These are phyloP conservation scores for Melanerpes aurifrons DNA, from an alignment of 2,113 vertebrate species.

Conservation along the genomic window DNA sequence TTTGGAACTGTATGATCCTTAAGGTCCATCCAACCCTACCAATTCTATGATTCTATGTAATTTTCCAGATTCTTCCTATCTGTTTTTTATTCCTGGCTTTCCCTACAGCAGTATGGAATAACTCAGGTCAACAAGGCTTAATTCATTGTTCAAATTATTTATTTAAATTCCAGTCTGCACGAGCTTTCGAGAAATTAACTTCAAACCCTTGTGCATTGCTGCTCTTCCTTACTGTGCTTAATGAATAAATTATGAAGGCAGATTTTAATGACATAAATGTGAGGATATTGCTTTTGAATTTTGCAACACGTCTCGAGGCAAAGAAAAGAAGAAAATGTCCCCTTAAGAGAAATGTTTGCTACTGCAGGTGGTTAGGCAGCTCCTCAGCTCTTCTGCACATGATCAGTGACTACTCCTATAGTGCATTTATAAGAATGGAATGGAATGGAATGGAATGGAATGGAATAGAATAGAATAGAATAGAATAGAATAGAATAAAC, in stretches of 20 bases:
- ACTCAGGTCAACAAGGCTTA: not conserved
- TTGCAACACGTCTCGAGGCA: not conserved
- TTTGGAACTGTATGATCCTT: too few relatives aligned
- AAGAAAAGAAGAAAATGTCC: not conserved
- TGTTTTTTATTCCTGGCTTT: not conserved
- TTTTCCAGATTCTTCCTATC: not conserved
- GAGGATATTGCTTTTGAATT: slow-evolving; percentile 19
- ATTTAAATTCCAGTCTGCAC: not conserved
- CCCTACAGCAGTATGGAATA: not conserved
- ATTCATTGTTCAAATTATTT: not conserved
- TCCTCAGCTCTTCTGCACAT: not conserved
- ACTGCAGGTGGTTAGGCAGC: not conserved
- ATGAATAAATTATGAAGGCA: slow-evolving; percentile 8
- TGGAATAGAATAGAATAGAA: too few relatives aligned
- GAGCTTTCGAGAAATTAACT: not conserved
- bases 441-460: too few relatives aligned
- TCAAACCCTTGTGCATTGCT: not conserved
- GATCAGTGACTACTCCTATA: not conserved
- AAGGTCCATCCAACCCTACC: too few relatives aligned
- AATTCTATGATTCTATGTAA: too few relatives aligned
- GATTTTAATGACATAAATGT: not conserved
- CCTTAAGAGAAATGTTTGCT: not conserved
- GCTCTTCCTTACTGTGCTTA: not conserved
- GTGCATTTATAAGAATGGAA: not conserved
- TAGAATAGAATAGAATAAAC: too few relatives aligned